phyloP scores from a whole-genome alignment of 2,888 invertebrate species.

The Ashinkailepas kermadecensis region DNA sequence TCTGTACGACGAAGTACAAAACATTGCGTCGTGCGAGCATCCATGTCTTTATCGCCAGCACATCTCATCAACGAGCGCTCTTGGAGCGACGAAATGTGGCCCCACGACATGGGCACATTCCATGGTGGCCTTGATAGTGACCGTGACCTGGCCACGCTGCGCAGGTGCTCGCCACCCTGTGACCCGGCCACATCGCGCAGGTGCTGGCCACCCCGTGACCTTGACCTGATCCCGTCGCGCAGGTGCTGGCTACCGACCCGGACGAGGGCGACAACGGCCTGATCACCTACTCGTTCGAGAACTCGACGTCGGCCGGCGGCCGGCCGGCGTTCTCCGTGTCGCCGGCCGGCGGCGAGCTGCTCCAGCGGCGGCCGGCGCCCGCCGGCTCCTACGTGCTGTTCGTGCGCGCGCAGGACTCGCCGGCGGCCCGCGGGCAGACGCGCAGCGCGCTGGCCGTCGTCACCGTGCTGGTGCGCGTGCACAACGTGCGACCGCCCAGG shows the following conservation, averaged over 20 bases:
- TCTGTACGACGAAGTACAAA: too few relatives aligned
- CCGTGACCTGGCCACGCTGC: too few relatives aligned
- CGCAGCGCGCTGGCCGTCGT: constrained; percentile 77
- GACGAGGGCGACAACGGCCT: constrained; percentile 69
- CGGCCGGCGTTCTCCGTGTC: constrained; percentile 22
- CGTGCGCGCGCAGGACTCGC: constrained; percentile 75
- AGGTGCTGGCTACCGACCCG: constrained; percentile 70
- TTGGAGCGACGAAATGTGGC: too few relatives aligned
- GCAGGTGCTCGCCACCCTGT: too few relatives aligned
- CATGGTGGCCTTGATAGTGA: too few relatives aligned
- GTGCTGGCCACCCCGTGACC: too few relatives aligned
- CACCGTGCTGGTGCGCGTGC: constrained; percentile 20
- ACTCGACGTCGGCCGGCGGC: constrained; percentile 33
- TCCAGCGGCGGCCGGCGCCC: constrained; percentile 18
- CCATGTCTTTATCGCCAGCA: too few relatives aligned
- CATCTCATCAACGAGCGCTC: too few relatives aligned
- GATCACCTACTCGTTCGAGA: constrained; percentile 64
- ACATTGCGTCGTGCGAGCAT: too few relatives aligned
- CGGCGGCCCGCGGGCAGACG: constrained; percentile 71
- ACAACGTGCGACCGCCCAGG: not conserved
- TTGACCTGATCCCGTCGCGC: not conserved
- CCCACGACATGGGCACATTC: too few relatives aligned
- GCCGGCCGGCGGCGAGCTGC: not conserved
- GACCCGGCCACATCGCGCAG: too few relatives aligned
- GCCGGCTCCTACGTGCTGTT: constrained; percentile 53